These are phyloP conservation scores for Oreotragus oreotragus DNA, from an alignment of 2,113 vertebrate species.

Conservation along the genomic window DNA sequence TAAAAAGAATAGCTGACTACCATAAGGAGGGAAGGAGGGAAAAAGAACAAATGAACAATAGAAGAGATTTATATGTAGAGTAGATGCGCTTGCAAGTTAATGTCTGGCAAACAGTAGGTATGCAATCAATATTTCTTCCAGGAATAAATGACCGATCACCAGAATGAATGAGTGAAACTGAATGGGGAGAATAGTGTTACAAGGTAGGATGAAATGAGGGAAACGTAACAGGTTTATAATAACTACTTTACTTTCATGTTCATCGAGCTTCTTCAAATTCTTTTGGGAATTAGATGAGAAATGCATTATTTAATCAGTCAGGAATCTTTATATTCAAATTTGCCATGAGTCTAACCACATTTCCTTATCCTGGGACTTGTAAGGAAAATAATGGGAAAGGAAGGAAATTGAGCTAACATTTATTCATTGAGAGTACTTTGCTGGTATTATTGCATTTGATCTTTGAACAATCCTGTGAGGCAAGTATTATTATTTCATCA, in stretches of 20 bases:
- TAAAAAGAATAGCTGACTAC: neutral
- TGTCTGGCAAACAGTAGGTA: neutral
- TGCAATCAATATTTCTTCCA: neutral
- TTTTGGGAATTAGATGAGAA: neutral
- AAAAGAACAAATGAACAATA: neutral
- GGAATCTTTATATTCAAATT: neutral
- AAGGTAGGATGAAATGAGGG: neutral
- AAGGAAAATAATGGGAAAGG: neutral
- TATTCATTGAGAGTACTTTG: slow-evolving; percentile 36
- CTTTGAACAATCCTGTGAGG: slow-evolving; percentile 37
- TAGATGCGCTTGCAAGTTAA: neutral
- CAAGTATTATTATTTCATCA: slow-evolving; percentile 64
- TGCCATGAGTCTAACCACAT: neutral
- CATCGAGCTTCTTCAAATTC: neutral
- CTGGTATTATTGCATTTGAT: slow-evolving; percentile 45
- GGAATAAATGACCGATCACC: neutral
- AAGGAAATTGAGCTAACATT: neutral
- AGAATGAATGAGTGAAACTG: neutral
- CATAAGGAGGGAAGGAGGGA: neutral
- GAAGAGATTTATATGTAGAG: neutral
- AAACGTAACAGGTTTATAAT: neutral
- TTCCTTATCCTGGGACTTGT: neutral
- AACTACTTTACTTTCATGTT: neutral
- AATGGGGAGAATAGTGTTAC: neutral
- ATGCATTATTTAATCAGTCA: neutral